phyloP scores from a whole-genome alignment of 2,113 vertebrate species.

The Sigmodon hispidus region DNA sequence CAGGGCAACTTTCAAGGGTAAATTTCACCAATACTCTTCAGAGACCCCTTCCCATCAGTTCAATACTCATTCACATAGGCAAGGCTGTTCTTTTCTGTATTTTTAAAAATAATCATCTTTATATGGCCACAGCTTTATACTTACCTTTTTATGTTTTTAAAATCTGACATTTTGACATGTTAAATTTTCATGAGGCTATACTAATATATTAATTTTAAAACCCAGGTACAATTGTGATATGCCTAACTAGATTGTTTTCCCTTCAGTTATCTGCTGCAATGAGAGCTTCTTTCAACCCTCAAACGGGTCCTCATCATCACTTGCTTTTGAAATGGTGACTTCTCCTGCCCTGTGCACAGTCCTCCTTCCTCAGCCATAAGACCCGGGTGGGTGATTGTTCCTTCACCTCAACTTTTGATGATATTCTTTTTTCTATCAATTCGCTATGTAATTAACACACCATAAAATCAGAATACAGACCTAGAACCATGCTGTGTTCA shows the following conservation, averaged over 20 bases:
- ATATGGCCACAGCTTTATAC: background rate
- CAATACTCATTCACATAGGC: background rate
- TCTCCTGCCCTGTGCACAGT: background rate
- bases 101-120: background rate
- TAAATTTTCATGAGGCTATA: background rate
- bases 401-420: background rate
- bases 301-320: background rate
- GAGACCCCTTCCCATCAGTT: background rate
- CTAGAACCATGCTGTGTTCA: background rate
- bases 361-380: background rate
- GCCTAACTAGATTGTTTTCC: background rate
- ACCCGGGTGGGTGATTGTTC: background rate
- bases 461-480: constrained; percentile 1
- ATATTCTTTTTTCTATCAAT: background rate
- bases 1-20: background rate
- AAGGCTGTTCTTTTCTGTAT: background rate
- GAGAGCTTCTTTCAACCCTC: background rate
- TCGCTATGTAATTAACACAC: background rate
- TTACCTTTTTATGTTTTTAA: constrained; percentile 18
- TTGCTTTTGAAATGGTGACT: background rate
- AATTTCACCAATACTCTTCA: background rate
- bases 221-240: background rate
- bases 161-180: background rate
- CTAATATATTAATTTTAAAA: background rate
- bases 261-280: background rate